These are phyloP conservation scores for Campopleginae sp. DNA, from an alignment of 2,888 invertebrate genomes.

Conservation along the genomic window DNA sequence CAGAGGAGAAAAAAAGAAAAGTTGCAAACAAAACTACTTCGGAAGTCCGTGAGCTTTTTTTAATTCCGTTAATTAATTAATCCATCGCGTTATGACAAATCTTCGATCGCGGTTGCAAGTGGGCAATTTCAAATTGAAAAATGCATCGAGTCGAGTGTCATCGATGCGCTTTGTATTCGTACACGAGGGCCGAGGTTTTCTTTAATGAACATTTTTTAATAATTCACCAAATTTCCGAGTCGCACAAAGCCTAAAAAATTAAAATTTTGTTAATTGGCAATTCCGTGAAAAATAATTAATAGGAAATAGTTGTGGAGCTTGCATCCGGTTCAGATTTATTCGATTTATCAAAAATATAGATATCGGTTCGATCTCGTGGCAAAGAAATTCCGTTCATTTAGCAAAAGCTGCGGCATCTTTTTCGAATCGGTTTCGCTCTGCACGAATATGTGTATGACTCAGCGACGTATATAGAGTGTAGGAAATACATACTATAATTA, in stretches of 20 bases:
- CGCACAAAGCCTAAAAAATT: no score
- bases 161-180: neutral
- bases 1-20: neutral
- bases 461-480: conserved; percentile 20
- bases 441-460: conserved; percentile 37
- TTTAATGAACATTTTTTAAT: no score
- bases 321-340: no score
- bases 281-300: no score
- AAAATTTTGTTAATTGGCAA: no score
- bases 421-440: conserved; percentile 5
- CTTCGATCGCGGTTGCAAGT: neutral
- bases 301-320: no score
- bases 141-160: neutral
- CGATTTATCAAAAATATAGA: no score
- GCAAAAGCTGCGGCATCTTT: neutral
- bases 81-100: neutral
- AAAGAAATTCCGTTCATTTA: conserved; percentile 3
- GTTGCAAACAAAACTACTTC: neutral
- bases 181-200: no score
- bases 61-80: neutral
- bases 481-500: conserved; percentile 52
- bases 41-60: neutral
- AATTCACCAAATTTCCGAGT: no score
- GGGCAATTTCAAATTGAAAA: neutral
- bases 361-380: neutral